phyloP scores from a whole-genome alignment of 2,797 vertebrate genomes.

The Rhodeus uyekii region DNA sequence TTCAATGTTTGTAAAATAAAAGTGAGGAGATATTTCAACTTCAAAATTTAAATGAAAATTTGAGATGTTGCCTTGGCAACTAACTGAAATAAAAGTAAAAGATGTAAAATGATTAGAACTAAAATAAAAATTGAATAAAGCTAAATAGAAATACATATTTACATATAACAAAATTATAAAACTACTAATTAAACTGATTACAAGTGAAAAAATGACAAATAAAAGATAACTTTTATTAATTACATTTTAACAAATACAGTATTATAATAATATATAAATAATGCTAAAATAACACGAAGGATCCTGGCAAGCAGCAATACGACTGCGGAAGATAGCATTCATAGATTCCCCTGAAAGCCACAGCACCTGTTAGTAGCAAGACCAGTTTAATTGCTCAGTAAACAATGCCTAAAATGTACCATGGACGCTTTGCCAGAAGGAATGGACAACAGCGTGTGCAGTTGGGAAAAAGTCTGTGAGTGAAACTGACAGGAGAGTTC shows the following conservation, averaged over 20 bases:
- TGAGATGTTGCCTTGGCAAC: neutral
- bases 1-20: no score
- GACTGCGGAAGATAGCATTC: neutral
- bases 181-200: neutral
- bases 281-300: neutral
- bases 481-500: conserved; percentile 41
- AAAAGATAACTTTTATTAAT: neutral
- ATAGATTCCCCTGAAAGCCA: conserved; percentile 23
- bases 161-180: no score
- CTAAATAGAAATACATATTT: neutral
- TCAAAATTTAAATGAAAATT: neutral
- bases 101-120: neutral
- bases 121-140: neutral
- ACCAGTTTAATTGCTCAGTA: conserved; percentile 29
- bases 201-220: neutral
- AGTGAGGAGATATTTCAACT: no score
- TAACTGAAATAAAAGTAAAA: neutral
- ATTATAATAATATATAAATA: neutral
- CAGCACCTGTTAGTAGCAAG: conserved; percentile 13
- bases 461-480: neutral
- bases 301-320: neutral
- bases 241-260: neutral
- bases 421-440: neutral
- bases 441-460: conserved; percentile 2
- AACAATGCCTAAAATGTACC: conserved; percentile 32